Evolutionary conservation across 2,797 vertebrate species (phyloP), one percentile per base, ranked within the genome.

Genomic region (Leptoclinus maculatus): DNA sequence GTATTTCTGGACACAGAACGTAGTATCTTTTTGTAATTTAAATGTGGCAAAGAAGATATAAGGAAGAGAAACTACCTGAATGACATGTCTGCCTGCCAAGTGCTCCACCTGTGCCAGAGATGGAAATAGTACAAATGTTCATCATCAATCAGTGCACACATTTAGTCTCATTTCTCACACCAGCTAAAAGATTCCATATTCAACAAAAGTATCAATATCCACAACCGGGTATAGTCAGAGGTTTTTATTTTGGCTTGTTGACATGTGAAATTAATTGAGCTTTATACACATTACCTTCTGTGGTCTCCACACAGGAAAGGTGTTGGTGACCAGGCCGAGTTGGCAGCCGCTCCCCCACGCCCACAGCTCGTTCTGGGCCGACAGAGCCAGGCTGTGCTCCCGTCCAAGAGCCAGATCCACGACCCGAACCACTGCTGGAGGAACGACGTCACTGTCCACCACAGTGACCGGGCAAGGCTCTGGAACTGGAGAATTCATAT

Each of bases 291-390:
- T 27, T 17, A 94, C 96, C 86, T 97, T 99, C 85, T 97, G 97
- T 0, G 98, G 97, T 87, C 91, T 97, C 83, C 94, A 97, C 76
- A 99, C 97, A 2, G 98, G 97, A 85, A 98, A 99, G 65, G 93
- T 82, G n/a, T 86, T 96, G 27, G 97, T 97, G 78, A 98, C 96
- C 80, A 99, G 95, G 39, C 98, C 98, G 0, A 99, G 94, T 88
- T 99, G 98, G 89, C 97, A 98, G 82, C 98, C 98, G 0, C 95
- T 98, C 63, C 98, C 98, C 98, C 98, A 99, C 4, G 98, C 96
- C 98, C 98, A 99, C 84, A 99, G 95, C 91, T 99, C 98, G 4
- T 96, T 95, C 88, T 95, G 96, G 66, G 94, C 91, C 0, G 98
- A 98, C 43, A 99, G 86, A 0, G 97, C 98, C 89, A 99, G 89